These are phyloP conservation scores for Ephialtes manifestator DNA, from an alignment of 2,888 invertebrate genomes.

Conservation along the genomic window DNA sequence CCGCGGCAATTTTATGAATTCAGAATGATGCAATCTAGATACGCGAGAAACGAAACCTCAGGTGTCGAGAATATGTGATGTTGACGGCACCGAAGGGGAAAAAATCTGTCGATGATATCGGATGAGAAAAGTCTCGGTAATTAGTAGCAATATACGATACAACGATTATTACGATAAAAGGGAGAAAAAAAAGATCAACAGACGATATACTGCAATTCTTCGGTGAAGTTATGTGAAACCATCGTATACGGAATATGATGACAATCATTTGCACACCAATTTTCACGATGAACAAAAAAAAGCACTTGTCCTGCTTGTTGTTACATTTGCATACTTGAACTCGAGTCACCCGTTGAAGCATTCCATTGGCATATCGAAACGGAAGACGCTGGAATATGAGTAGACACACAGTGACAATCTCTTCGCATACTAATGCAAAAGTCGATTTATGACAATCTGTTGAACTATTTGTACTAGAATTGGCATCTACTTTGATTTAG, in stretches of 20 bases:
- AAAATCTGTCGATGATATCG: background rate
- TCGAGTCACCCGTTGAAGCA: background rate
- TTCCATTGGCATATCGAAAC: background rate
- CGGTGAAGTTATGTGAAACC: background rate
- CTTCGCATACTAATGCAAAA: background rate
- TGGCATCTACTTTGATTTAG: background rate
- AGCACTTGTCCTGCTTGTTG: background rate
- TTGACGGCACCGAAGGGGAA: background rate
- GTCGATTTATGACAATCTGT: background rate
- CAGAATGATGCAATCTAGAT: slow-evolving; percentile 16
- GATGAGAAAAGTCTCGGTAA: slow-evolving; percentile 13
- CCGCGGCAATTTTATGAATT: slow-evolving; percentile 6
- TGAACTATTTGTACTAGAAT: background rate
- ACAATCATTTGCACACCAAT: background rate
- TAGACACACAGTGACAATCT: background rate
- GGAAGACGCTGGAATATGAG: background rate
- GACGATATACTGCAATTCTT: background rate
- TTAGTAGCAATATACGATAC: slow-evolving; percentile 1
- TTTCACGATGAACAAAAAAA: background rate
- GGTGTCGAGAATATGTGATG: background rate
- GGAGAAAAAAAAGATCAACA: slow-evolving; percentile 1
- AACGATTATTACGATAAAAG: background rate
- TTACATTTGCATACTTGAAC: background rate
- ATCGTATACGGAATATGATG: background rate
- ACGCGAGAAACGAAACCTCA: slow-evolving; percentile 1